phyloP scores from a whole-genome alignment of 2,888 invertebrate genomes.

The Eupsilia transversa region DNA sequence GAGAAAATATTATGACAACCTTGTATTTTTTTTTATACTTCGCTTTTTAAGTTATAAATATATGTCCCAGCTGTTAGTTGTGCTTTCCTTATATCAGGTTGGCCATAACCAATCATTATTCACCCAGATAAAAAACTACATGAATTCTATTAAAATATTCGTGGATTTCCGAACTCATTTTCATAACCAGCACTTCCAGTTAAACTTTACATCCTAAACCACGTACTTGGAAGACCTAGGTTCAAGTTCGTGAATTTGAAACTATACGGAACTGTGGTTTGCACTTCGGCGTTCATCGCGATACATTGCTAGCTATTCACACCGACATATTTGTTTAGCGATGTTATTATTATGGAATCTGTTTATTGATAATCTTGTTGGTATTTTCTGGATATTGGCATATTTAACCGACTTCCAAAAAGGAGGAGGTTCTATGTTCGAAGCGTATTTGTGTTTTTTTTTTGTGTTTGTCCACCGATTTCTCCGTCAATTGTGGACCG shows the following conservation, averaged over 20 bases:
- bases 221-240: slow-evolving; percentile 52
- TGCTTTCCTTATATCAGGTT: neutral
- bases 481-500: no score
- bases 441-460: no score
- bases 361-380: neutral
- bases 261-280: slow-evolving; percentile 61
- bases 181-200: slow-evolving; percentile 26
- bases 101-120: neutral
- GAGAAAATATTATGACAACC: no score
- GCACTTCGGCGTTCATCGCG: slow-evolving; percentile 50
- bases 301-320: slow-evolving; percentile 53
- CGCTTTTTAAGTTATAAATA: no score
- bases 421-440: no score
- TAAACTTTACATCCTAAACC: slow-evolving; percentile 44
- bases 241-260: slow-evolving; percentile 65
- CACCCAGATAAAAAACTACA: neutral
- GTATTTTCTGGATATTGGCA: neutral
- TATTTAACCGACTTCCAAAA: no score
- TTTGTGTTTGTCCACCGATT: no score
- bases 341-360: slow-evolving; percentile 4
- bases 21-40: no score
- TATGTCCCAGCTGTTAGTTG: neutral
- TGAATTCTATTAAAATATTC: no score
- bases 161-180: no score
- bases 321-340: slow-evolving; percentile 31